Base-by-base conservation (phyloP, 2,888 invertebrate species). In the Nymphalis polychloros region DNA sequence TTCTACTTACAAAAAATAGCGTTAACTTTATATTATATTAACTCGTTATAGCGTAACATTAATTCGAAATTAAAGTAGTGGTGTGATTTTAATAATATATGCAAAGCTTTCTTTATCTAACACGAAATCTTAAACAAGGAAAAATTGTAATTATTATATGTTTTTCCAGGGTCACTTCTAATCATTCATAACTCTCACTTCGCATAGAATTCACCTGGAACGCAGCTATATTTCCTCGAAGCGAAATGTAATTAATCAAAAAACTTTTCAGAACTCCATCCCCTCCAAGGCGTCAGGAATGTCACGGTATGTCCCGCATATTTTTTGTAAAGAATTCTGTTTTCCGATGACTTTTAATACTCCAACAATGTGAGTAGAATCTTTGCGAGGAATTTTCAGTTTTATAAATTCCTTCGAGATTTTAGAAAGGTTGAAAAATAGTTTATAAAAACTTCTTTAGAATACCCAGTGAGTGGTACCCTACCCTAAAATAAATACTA, bases 161-260 rank as follows among this genome's bases (percentile, higher is more conserved):
- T 59, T 50, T n/a, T 17, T 27, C 10, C 20, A 31, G n/a, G 35
- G 48, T 19, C 68, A 35, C 63, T 20, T 80, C 82, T 79, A 71
- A 27, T 0, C 4, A 8, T 78, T 77, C 35, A 5, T 73, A 76
- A 66, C 70, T 82, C 86, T 84, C 64, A 74, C 72, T 76, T 79
- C 78, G 82, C 82, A 84, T 84, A 86, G 87, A 85, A 84, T 87
- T 81, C 79, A 85, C 86, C 84, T 83, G 88, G 85, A 86, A 69
- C 71, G 69, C 69, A 53, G 87, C 85, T 84, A 87, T 89, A 88
- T 87, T 88, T 88, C 89, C 84, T 82, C 83, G 81, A 81, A 81
- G 82, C 84, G 81, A 89, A 88, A 89, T 85, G 90, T 90, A 92
- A 92, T 92, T 92, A 91, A 91, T 92, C 92, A 92, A 91, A 92